Percentiles rank a stretch among this genome's conserved stretches.
These are phyloP conservation scores for Adelphocoris suturalis DNA, from an alignment of 2,888 invertebrate genomes.

Conservation along the genomic window DNA sequence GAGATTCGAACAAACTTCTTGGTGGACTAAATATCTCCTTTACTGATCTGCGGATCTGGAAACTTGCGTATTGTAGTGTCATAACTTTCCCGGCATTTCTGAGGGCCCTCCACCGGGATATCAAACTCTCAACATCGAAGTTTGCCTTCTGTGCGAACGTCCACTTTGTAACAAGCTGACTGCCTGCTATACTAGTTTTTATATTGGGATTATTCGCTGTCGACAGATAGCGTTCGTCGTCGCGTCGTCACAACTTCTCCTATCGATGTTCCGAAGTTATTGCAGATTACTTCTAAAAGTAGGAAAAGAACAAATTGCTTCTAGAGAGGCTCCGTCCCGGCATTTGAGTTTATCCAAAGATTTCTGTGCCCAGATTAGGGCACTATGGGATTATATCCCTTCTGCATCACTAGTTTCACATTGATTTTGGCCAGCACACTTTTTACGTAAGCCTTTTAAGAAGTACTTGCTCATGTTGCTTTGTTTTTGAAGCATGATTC, in stretches of 20 bases:
- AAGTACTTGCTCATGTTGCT: too few relatives aligned
- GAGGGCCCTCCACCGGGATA: conserved; percentile 23
- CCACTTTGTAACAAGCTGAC: too few relatives aligned
- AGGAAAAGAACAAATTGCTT: background rate
- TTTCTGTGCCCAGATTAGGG: too few relatives aligned
- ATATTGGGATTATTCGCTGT: too few relatives aligned
- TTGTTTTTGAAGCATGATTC: too few relatives aligned
- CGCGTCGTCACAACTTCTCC: too few relatives aligned
- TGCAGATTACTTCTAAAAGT: background rate
- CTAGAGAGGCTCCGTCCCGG: background rate
- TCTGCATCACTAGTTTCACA: too few relatives aligned
- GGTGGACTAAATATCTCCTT: conserved; percentile 3
- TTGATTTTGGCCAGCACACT: too few relatives aligned
- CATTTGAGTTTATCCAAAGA: background rate
- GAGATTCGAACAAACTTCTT: background rate
- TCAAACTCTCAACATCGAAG: conserved; percentile 1
- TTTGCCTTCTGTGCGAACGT: conserved; percentile 9
- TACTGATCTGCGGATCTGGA: conserved; percentile 9
- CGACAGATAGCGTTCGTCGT: too few relatives aligned
- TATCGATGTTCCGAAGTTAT: conserved; percentile 41
- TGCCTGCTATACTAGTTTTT: too few relatives aligned
- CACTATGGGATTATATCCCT: too few relatives aligned
- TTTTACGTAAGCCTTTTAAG: too few relatives aligned
- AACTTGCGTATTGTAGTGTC: conserved; percentile 44
- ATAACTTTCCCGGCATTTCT: conserved; percentile 11